Conservation (phyloP, 2,113 vertebrate species). For the Brachyistius frenatus region DNA sequence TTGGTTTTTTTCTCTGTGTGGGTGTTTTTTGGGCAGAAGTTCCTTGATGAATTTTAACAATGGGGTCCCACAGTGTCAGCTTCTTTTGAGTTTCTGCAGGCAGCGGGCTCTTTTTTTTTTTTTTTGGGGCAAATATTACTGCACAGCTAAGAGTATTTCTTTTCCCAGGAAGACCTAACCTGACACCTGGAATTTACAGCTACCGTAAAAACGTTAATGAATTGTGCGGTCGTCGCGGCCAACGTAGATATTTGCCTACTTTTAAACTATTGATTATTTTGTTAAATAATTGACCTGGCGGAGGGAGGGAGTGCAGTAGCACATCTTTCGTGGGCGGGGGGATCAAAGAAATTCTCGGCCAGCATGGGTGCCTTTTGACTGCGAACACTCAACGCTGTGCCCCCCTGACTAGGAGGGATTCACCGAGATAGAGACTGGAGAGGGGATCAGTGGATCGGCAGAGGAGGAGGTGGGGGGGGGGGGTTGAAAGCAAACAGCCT, state of each 20-base stretch:
- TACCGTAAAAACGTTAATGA: constrained; percentile 23
- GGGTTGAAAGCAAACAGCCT: constrained; percentile 69
- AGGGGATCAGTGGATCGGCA: constrained; percentile 48
- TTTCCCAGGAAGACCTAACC: background rate
- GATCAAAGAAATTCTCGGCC: constrained; percentile 78
- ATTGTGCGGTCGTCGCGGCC: background rate
- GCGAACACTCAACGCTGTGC: constrained; percentile 59
- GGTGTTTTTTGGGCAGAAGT: background rate
- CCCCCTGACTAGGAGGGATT: constrained; percentile 49
- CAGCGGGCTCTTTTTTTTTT: background rate
- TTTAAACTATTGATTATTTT: background rate
- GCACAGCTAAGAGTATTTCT: background rate
- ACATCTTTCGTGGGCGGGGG: background rate
- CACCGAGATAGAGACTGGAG: constrained; percentile 54
- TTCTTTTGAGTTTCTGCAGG: constrained; percentile 2
- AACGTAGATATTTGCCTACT: constrained; percentile 1
- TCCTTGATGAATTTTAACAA: background rate
- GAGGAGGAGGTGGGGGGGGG: constrained; percentile 10
- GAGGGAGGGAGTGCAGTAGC: constrained; percentile 27
- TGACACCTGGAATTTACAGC: constrained; percentile 33
- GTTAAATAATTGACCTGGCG: constrained; percentile 12
- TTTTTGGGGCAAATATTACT: background rate
- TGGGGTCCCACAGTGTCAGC: background rate
- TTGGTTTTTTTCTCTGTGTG: too few relatives aligned
- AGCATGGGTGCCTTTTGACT: constrained; percentile 67